Evolutionary conservation across 2,888 invertebrate species (phyloP).

Genomic region (Yponomeuta evonymella): DNA sequence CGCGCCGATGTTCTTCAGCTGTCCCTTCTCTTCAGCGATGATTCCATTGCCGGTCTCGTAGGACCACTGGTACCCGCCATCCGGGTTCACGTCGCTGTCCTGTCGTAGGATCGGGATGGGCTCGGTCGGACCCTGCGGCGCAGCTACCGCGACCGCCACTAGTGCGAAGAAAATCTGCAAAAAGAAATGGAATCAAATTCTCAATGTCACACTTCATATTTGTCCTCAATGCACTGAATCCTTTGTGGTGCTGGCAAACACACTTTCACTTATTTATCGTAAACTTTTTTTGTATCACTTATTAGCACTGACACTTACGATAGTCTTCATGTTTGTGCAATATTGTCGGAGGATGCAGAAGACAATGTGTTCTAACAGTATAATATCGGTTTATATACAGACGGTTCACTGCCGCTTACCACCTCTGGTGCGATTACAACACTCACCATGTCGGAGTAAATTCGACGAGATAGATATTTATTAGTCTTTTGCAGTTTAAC

Average conservation of each 20-base stretch:
- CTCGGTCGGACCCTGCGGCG: conserved; percentile 52
- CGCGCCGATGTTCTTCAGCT: conserved; percentile 71
- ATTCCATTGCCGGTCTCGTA: conserved; percentile 82
- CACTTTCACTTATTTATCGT: conserved; percentile 14
- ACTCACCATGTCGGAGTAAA: conserved; percentile 57
- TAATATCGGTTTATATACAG: conserved; percentile 64
- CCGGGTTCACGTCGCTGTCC: conserved; percentile 70
- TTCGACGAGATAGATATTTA: conserved; percentile 58
- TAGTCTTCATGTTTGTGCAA: conserved; percentile 63
- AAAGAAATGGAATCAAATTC: conserved; percentile 11
- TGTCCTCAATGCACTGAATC: conserved; percentile 13
- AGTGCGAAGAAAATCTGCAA: conserved; percentile 61
- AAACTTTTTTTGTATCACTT: conserved; percentile 23
- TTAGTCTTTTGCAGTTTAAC: conserved; percentile 44
- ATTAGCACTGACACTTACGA: conserved; percentile 62
- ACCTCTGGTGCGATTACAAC: conserved; percentile 65
- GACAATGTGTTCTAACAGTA: conserved; percentile 65
- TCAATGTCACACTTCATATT: neutral
- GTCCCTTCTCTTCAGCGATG: conserved; percentile 71
- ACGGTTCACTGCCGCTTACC: conserved; percentile 57
- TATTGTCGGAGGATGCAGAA: conserved; percentile 56
- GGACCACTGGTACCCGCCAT: conserved; percentile 75
- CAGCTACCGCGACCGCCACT: conserved; percentile 53
- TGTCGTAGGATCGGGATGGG: conserved; percentile 73
- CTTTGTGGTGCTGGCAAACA: neutral